A percentile compares a stretch with the other conserved stretches of the same genome.
Conservation (phyloP, 2,888 invertebrate species). For the Phlogophora meticulosa region DNA sequence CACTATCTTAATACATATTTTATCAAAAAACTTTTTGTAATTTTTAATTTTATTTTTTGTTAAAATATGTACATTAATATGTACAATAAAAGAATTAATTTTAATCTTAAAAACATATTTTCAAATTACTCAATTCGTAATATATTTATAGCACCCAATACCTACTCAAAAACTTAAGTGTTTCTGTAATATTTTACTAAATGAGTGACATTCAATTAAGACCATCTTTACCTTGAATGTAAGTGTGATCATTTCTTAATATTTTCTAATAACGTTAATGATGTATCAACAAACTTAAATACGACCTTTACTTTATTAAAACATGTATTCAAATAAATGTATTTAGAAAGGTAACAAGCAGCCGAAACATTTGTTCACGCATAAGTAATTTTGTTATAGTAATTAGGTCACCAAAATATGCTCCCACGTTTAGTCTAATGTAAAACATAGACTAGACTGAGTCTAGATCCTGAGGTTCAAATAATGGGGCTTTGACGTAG, state of each 20-base stretch:
- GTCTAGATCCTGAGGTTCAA: too few species aligned
- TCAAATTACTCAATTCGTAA: too few species aligned
- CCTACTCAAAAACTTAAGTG: background rate
- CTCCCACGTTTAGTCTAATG: background rate
- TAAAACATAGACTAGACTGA: background rate
- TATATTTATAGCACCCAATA: too few species aligned
- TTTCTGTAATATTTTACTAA: background rate
- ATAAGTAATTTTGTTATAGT: background rate
- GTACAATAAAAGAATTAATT: too few species aligned
- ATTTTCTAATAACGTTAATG: background rate
- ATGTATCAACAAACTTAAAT: background rate
- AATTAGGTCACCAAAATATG: background rate
- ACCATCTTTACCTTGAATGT: background rate
- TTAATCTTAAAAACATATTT: too few species aligned
- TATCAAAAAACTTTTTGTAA: too few species aligned
- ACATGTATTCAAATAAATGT: background rate
- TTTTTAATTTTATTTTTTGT: too few species aligned
- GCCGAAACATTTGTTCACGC: background rate
- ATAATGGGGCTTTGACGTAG: too few species aligned
- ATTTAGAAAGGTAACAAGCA: background rate
- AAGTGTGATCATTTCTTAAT: background rate
- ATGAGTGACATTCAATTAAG: background rate
- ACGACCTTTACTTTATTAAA: slow-evolving; percentile 8
- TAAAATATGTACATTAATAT: too few species aligned
- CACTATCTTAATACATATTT: too few species aligned